phyloP scores from a whole-genome alignment of 2,113 vertebrate genomes.

The Lethenteron camtschaticum region DNA sequence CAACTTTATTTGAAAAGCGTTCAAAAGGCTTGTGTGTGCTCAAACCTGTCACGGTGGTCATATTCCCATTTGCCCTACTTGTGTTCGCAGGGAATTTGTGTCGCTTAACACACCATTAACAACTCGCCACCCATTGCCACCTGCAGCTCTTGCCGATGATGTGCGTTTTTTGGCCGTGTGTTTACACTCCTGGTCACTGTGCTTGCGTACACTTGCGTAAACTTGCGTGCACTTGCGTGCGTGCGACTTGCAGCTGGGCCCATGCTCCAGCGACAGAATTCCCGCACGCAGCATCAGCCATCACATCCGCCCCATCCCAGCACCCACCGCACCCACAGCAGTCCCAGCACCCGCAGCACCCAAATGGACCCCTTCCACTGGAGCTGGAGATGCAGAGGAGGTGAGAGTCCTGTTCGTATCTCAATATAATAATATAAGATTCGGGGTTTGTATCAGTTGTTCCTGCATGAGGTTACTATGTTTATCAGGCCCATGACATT shows the following conservation, averaged over 20 bases:
- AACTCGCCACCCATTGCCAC: background rate
- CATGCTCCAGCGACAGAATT: background rate
- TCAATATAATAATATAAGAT: too few species aligned
- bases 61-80: background rate
- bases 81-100: background rate
- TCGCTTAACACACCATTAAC: background rate
- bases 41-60: background rate
- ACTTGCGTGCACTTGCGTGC: background rate
- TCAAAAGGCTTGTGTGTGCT: background rate
- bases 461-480: too few species aligned
- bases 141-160: background rate
- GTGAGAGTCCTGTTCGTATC: background rate
- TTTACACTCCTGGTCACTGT: background rate
- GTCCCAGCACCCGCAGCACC: background rate
- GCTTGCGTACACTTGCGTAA: too few species aligned
- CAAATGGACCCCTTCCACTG: background rate
- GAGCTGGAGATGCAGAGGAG: slow-evolving; percentile 6
- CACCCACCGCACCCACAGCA: background rate
- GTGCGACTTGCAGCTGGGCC: background rate
- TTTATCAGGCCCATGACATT: too few species aligned
- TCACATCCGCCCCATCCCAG: background rate
- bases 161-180: background rate
- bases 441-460: too few species aligned
- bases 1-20: background rate
- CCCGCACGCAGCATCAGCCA: background rate